Evolutionary conservation across 2,888 invertebrate genomes (phyloP), one percentile per base, ranked within the genome.

Genomic region (Ectemnius continuus): DNA sequence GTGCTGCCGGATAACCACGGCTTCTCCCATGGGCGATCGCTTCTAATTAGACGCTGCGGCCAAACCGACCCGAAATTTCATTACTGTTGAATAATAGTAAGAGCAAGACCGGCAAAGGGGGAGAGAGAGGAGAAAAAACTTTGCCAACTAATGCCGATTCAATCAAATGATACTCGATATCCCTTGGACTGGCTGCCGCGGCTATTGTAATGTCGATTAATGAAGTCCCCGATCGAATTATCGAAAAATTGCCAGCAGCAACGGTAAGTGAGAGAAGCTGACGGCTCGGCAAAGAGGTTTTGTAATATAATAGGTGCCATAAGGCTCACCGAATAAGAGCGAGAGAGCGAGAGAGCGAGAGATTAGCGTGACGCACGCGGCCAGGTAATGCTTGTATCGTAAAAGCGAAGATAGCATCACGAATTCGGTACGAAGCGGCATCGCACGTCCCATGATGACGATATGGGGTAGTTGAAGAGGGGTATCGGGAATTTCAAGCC

Each of bases 401-500:
- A 46, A 20, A 67, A 56, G 73, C 36, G 61, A 5, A 68, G 83
- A 83, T 83, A 82, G 64, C 71, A 84, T 83, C 84, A 75, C 73
- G 71, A 67, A 71, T 74, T 20, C 28, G 47, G 18, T 16, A 59
- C 2, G 4, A 58, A 45, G 59, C 36, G 61, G 57, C 64, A 60
- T 36, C 18, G 58, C 69, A n/a, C 23, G 58, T 23, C 66, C 64
- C 67, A 62, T 28, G 28, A 48, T 45, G 36, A 36, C 36, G 36
- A 36, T 28, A 5, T 6, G 8, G 36, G 5, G 36, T 36, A 36
- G 36, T 36, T 36, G 36, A 6, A 20, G 23, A 60, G 64, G 69
- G 57, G 45, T 72, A 76, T 62, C 79, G 71, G 67, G 60, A 78
- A 84, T 88, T 87, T 84, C 73, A 82, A 88, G 85, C 90, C 90